Evolutionary conservation across 2,888 invertebrate species (phyloP).

Genomic region (Theretra japonica): DNA sequence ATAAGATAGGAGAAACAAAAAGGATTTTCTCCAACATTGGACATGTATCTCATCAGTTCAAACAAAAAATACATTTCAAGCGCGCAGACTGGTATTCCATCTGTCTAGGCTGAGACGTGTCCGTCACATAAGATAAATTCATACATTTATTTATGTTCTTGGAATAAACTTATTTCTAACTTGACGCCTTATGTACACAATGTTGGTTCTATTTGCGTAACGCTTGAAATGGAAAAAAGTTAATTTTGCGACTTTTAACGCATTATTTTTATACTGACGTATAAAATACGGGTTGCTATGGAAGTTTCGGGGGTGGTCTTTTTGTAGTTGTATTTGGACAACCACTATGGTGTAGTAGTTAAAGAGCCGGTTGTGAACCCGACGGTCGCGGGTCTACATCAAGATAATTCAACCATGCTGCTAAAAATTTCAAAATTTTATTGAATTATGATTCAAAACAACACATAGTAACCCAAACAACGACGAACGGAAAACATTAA

Average conservation of each 20-base stretch:
- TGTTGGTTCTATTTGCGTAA: neutral
- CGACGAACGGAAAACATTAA: too few relatives aligned
- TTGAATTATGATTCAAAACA: too few relatives aligned
- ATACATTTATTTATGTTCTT: slow-evolving; percentile 1
- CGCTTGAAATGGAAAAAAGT: neutral
- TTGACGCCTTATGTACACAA: neutral
- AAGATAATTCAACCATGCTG: too few relatives aligned
- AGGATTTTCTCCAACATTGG: neutral
- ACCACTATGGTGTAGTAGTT: too few relatives aligned
- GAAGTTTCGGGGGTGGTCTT: too few relatives aligned
- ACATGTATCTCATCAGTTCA: neutral
- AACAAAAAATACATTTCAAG: slow-evolving; percentile 11
- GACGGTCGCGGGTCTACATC: too few relatives aligned
- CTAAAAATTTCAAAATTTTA: too few relatives aligned
- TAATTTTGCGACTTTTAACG: neutral
- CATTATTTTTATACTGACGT: too few relatives aligned
- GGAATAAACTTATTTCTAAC: neutral
- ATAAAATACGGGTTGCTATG: too few relatives aligned
- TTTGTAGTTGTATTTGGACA: too few relatives aligned
- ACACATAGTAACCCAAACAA: too few relatives aligned
- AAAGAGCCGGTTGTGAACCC: too few relatives aligned
- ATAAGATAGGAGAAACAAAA: neutral
- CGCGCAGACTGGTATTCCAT: neutral
- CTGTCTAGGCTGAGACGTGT: slow-evolving; percentile 9
- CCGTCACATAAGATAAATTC: slow-evolving; percentile 13